phyloP scores from a whole-genome alignment of 2,888 invertebrate genomes.

The Pseudococcus longispinus region DNA sequence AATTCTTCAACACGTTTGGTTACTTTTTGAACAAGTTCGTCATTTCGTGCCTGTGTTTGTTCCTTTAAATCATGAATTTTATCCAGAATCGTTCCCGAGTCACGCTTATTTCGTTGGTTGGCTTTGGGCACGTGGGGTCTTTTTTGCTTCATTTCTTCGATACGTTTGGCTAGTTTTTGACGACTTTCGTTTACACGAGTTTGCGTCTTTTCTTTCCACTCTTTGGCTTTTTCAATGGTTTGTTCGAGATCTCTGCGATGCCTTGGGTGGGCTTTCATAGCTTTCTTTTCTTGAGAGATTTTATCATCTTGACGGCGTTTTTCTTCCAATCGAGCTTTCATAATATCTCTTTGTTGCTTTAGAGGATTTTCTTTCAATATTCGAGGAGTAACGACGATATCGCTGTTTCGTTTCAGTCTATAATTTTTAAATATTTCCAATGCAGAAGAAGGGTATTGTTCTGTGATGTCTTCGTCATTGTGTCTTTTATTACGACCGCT shows the following conservation, averaged over 20 bases:
- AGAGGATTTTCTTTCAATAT: too few species aligned
- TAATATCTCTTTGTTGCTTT: too few species aligned
- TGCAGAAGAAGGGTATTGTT: background rate
- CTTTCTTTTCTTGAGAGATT: background rate
- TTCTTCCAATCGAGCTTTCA: background rate
- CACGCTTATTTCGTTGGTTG: background rate
- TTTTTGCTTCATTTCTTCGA: background rate
- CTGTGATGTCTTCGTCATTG: background rate
- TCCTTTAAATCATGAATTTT: background rate
- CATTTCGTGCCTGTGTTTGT: background rate
- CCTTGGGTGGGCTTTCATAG: background rate
- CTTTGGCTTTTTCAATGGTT: background rate
- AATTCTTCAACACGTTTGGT: background rate
- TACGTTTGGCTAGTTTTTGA: background rate
- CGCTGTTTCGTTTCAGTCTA: background rate
- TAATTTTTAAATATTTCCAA: background rate
- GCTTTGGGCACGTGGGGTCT: background rate
- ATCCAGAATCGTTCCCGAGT: background rate
- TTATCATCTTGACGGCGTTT: background rate
- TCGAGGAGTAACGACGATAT: background rate
- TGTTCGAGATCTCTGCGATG: background rate
- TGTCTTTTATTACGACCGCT: background rate
- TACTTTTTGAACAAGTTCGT: background rate
- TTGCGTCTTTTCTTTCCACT: background rate
- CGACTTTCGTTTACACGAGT: background rate